These are phyloP conservation scores for Solenopsis fugax DNA, from an alignment of 1,140 invertebrate genomes.

Conservation along the genomic window DNA sequence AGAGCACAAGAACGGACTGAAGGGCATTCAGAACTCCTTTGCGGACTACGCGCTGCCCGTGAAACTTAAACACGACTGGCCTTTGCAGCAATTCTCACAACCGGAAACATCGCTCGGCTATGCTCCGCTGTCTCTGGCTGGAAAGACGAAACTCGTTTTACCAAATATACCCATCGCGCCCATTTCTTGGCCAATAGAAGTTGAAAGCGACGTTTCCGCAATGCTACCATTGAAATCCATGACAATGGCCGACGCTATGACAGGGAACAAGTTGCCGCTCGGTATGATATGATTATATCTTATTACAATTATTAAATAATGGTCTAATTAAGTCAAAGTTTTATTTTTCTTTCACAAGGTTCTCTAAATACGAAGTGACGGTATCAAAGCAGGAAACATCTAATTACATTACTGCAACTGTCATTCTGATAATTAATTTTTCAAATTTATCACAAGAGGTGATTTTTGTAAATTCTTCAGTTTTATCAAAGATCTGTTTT, in stretches of 20 bases:
- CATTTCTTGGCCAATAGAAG: conserved; percentile 63
- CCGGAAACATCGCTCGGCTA: conserved; percentile 71
- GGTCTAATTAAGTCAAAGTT: background rate
- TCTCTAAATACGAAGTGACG: background rate
- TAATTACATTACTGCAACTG: background rate
- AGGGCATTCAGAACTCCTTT: conserved; percentile 57
- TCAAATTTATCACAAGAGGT: background rate
- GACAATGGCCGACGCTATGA: conserved; percentile 20
- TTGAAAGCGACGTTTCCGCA: conserved; percentile 57
- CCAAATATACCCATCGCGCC: conserved; percentile 64
- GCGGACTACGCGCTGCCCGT: conserved; percentile 57
- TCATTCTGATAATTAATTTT: background rate
- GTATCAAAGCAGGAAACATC: background rate
- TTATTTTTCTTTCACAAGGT: background rate
- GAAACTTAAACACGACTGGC: conserved; percentile 30
- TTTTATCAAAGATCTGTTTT: background rate
- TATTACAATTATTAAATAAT: background rate
- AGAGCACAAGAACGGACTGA: conserved; percentile 50
- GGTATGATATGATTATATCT: conserved; percentile 28
- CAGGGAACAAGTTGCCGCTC: conserved; percentile 23
- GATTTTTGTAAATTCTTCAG: background rate
- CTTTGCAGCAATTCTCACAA: conserved; percentile 61
- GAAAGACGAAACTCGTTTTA: conserved; percentile 56
- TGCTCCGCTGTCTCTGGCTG: conserved; percentile 55
- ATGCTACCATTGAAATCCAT: conserved; percentile 51